phyloP scores from a whole-genome alignment of 2,797 vertebrate genomes.

The Lithobates sylvaticus region DNA sequence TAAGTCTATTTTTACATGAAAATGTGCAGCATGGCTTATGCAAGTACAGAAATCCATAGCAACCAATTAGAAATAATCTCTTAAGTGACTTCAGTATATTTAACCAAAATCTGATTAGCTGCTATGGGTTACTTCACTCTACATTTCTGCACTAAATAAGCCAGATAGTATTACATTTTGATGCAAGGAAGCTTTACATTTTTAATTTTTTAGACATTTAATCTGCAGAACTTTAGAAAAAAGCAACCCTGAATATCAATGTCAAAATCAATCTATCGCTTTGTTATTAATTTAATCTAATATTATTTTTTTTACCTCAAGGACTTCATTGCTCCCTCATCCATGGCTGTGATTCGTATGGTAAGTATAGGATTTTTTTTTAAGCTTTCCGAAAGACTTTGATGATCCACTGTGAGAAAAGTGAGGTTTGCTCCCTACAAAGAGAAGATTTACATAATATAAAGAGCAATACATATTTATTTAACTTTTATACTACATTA shows the following conservation, averaged over 20 bases:
- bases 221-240: no score
- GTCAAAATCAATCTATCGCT: neutral
- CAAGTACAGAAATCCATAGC: no score
- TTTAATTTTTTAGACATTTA: no score
- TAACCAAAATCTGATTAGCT: no score
- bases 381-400: slow-evolving; percentile 76
- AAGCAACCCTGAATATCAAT: no score
- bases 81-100: no score
- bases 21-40: no score
- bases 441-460: slow-evolving; percentile 19
- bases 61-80: no score
- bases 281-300: neutral
- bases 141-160: neutral
- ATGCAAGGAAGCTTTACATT: no score
- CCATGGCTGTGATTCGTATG: slow-evolving; percentile 77
- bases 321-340: slow-evolving; percentile 73
- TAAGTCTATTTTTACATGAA: no score
- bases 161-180: no score
- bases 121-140: neutral
- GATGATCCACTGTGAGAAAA: slow-evolving; percentile 76
- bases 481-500: neutral
- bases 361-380: slow-evolving; percentile 74
- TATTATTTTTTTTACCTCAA: slow-evolving; percentile 72
- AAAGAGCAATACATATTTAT: neutral
- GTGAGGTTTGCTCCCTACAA: slow-evolving; percentile 79